Conservation (phyloP, 2,113 vertebrate genomes). For the Arothron firmamentum region DNA sequence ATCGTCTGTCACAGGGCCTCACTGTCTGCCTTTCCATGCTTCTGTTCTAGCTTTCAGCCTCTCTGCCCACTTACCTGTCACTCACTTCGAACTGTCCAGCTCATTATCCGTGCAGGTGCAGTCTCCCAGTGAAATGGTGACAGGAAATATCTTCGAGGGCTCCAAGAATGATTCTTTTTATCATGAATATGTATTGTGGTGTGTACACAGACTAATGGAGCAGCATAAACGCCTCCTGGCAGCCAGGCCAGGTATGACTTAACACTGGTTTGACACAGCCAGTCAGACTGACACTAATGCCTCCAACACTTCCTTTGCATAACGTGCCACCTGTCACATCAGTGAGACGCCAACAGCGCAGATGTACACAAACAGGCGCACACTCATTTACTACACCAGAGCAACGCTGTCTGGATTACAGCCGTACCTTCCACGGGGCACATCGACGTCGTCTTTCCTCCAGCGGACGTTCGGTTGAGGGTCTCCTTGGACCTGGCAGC, state of each 20-base stretch:
- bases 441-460: conserved; percentile 91
- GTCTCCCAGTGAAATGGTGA: conserved; percentile 7
- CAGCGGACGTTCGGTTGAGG: conserved; percentile 92
- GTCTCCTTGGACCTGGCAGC: conserved; percentile 96
- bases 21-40: conserved; percentile 20
- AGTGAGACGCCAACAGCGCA: background rate
- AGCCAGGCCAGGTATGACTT: conserved; percentile 34
- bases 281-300: conserved; percentile 24
- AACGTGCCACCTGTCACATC: conserved; percentile 40
- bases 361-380: background rate
- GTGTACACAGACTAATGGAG: conserved; percentile 25
- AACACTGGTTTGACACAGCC: conserved; percentile 41
- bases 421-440: conserved; percentile 88
- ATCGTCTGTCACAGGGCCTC: conserved; percentile 30
- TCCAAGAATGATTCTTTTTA: background rate
- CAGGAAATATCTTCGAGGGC: conserved; percentile 6
- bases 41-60: conserved; percentile 14
- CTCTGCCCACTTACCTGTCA: conserved; percentile 34
- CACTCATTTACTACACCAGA: background rate
- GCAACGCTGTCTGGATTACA: no score
- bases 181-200: conserved; percentile 23
- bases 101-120: conserved; percentile 12
- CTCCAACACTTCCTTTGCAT: conserved; percentile 17
- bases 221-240: conserved; percentile 18
- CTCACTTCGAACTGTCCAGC: conserved; percentile 45